A percentile compares a stretch with the other conserved stretches of the same genome.
These are phyloP conservation scores for Cuniculus paca DNA, from an alignment of 2,797 vertebrate genomes.

Conservation along the genomic window DNA sequence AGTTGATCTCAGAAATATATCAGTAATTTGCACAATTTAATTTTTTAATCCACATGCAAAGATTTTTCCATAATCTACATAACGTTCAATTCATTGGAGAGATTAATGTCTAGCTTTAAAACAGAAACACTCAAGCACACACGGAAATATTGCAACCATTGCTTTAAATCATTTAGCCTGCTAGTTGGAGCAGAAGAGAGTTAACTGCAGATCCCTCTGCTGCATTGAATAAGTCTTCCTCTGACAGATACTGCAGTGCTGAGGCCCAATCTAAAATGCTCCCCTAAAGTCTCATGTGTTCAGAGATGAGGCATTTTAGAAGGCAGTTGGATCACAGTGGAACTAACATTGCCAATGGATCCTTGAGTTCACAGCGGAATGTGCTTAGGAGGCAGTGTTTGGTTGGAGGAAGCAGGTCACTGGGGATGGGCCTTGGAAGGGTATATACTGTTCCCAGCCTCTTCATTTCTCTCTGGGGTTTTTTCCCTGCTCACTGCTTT, in stretches of 20 bases:
- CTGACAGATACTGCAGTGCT: background rate
- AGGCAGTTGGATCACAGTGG: background rate
- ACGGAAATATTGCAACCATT: background rate
- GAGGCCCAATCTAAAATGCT: background rate
- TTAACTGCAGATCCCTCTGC: background rate
- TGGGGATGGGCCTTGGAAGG: background rate
- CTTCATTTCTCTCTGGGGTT: background rate
- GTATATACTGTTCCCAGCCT: background rate
- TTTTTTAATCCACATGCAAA: background rate
- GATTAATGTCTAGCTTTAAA: conserved; percentile 15
- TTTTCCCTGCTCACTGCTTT: background rate
- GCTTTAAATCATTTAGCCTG: background rate
- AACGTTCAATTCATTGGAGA: background rate
- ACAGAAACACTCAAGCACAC: background rate
- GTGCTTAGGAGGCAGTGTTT: background rate
- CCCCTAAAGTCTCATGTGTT: background rate
- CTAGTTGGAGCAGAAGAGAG: background rate
- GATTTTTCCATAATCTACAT: background rate
- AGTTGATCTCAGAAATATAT: background rate
- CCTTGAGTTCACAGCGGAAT: background rate
- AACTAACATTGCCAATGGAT: background rate
- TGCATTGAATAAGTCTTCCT: background rate
- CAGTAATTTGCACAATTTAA: background rate
- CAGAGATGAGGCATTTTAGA: background rate
- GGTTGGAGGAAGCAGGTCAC: background rate